Conservation (phyloP, 2,888 invertebrate species). For the Fragum whitleyi region DNA sequence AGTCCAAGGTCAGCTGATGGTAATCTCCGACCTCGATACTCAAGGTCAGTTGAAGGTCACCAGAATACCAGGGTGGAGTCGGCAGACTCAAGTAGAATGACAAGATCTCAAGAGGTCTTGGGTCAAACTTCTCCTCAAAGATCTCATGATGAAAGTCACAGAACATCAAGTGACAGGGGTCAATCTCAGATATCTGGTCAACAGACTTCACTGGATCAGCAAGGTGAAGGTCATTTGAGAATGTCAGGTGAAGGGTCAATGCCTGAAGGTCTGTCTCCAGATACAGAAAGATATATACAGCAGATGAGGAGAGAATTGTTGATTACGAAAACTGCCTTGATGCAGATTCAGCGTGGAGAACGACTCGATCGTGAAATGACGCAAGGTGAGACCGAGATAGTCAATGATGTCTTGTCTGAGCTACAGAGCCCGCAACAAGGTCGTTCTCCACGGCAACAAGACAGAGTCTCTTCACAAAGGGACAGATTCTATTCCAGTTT, state of each 20-base stretch:
- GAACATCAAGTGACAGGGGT: conserved; percentile 4
- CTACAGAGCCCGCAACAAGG: conserved; percentile 22
- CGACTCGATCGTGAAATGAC: conserved; percentile 39
- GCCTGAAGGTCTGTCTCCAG: conserved; percentile 54
- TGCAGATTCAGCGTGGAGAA: conserved; percentile 66
- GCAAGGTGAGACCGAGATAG: conserved; percentile 13
- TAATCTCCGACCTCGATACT: conserved; percentile 52
- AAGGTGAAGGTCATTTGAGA: conserved; percentile 24
- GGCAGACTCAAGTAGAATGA: neutral
- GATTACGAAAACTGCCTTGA: conserved; percentile 73
- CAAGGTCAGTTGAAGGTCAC: conserved; percentile 27
- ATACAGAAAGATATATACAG: conserved; percentile 74
- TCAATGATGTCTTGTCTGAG: conserved; percentile 18
- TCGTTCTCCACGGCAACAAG: neutral
- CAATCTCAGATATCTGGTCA: neutral
- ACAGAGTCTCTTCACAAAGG: neutral
- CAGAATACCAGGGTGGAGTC: neutral
- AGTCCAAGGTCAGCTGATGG: conserved; percentile 9
- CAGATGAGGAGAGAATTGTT: conserved; percentile 72
- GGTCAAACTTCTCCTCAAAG: neutral
- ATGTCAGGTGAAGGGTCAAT: conserved; percentile 16
- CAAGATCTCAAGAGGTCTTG: neutral
- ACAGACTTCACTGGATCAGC: conserved; percentile 11
- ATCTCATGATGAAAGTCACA: conserved; percentile 14
- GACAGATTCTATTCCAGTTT: conserved; percentile 38